A percentile compares a stretch with the other conserved stretches of the same genome.
phyloP scores from a whole-genome alignment of 2,888 invertebrate species.

The Choristoneura rosaceana region DNA sequence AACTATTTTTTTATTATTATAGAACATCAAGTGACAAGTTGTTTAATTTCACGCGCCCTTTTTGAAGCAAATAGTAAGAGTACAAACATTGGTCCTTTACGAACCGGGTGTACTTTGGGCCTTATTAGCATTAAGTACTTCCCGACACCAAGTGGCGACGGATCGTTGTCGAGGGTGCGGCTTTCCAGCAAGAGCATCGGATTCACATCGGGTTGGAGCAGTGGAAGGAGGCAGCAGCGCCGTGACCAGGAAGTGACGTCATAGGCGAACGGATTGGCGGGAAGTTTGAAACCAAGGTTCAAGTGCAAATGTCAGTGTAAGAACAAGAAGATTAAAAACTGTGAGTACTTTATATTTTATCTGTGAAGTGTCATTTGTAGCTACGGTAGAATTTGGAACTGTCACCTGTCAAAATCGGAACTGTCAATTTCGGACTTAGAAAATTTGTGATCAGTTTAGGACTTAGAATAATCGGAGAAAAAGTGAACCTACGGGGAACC shows the following conservation, averaged over 20 bases:
- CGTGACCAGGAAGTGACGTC: not conserved
- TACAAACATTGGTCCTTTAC: slow-evolving; percentile 10
- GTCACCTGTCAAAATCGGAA: not conserved
- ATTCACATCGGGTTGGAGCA: not conserved
- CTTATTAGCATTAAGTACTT: not conserved
- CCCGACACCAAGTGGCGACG: not conserved
- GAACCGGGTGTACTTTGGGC: slow-evolving; percentile 2
- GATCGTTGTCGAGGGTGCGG: slow-evolving; percentile 6
- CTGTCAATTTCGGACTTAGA: not conserved
- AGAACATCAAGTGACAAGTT: not conserved
- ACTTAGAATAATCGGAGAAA: slow-evolving; percentile 11
- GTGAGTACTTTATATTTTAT: slow-evolving; percentile 27
- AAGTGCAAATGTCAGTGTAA: slow-evolving; percentile 10
- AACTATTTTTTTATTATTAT: not conserved
- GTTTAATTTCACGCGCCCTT: not conserved
- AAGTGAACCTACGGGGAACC: slow-evolving; percentile 9
- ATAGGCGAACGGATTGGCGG: not conserved
- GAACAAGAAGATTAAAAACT: slow-evolving; percentile 25
- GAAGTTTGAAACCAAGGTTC: not conserved
- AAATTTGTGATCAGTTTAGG: not conserved
- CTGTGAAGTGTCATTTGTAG: not conserved
- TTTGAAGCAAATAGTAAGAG: not conserved
- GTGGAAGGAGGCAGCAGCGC: not conserved
- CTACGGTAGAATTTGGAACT: too few species aligned
- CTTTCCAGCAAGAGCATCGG: not conserved